Evolutionary conservation across 2,797 vertebrate genomes (phyloP).

Genomic region (Rallus crepitans): DNA sequence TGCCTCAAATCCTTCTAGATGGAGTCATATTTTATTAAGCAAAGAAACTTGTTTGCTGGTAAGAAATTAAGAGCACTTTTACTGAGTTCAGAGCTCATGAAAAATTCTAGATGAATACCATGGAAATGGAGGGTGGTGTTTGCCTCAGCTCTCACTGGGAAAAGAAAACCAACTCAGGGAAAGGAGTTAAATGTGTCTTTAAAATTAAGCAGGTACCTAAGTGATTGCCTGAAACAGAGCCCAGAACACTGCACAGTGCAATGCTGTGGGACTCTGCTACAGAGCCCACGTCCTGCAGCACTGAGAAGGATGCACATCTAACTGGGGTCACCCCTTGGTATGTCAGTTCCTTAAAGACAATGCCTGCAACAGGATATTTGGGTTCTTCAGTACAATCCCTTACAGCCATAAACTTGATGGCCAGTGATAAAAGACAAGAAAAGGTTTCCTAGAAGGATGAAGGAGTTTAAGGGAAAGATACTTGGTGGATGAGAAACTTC

Average conservation of each 20-base stretch:
- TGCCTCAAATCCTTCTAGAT: not conserved
- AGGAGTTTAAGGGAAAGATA: not conserved
- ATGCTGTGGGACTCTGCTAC: not conserved
- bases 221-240: not conserved
- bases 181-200: not conserved
- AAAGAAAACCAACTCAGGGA: not conserved
- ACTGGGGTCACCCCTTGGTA: not conserved
- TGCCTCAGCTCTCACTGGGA: accelerated
- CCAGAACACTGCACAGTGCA: not conserved
- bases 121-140: not conserved
- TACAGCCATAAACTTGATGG: not conserved
- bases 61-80: conserved; percentile 27
- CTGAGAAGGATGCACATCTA: not conserved
- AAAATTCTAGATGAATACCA: not conserved
- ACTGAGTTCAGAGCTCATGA: not conserved
- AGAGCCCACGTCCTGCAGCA: not conserved
- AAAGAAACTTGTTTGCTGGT: not conserved
- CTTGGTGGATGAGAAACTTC: not conserved
- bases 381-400: not conserved
- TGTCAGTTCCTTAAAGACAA: not conserved
- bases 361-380: not conserved
- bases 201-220: not conserved
- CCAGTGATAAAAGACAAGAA: not conserved
- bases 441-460: not conserved
- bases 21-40: conserved; percentile 12